These are phyloP conservation scores for Theretra japonica DNA, from an alignment of 2,888 invertebrate genomes.

Conservation along the genomic window DNA sequence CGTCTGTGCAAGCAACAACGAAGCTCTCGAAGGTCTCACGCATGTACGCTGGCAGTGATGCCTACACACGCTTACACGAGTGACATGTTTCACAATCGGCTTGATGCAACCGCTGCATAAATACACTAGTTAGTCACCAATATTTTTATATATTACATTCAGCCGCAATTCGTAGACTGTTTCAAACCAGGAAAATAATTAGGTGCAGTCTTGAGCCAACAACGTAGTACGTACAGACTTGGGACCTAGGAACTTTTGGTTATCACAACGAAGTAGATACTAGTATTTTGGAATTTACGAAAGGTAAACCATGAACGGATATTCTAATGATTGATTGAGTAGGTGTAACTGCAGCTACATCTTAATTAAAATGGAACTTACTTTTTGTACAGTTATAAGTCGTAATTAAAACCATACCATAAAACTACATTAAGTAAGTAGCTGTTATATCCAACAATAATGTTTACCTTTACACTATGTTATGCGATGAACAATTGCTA, in stretches of 20 bases:
- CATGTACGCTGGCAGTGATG: not conserved
- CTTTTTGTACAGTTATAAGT: too few relatives aligned
- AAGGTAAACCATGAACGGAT: too few relatives aligned
- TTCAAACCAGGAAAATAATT: not conserved
- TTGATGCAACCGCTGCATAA: slow-evolving; percentile 22
- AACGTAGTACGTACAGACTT: too few relatives aligned
- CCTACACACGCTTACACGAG: slow-evolving; percentile 17
- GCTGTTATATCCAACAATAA: not conserved
- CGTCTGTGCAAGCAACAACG: not conserved
- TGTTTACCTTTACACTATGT: not conserved
- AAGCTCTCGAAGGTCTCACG: slow-evolving; percentile 4
- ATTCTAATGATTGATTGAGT: too few relatives aligned
- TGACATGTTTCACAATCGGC: slow-evolving; percentile 31
- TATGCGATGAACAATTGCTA: not conserved
- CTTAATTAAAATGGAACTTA: too few relatives aligned
- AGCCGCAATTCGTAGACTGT: not conserved
- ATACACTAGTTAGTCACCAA: slow-evolving; percentile 15
- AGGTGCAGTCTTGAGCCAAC: not conserved
- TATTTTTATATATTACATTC: not conserved
- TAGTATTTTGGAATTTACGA: too few relatives aligned
- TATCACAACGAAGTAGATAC: too few relatives aligned
- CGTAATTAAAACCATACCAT: too few relatives aligned
- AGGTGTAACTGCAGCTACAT: too few relatives aligned
- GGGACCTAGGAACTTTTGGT: too few relatives aligned
- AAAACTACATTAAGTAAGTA: too few relatives aligned